These are phyloP conservation scores for Galendromus occidentalis DNA, from an alignment of 1,140 invertebrate species.

Conservation along the genomic window DNA sequence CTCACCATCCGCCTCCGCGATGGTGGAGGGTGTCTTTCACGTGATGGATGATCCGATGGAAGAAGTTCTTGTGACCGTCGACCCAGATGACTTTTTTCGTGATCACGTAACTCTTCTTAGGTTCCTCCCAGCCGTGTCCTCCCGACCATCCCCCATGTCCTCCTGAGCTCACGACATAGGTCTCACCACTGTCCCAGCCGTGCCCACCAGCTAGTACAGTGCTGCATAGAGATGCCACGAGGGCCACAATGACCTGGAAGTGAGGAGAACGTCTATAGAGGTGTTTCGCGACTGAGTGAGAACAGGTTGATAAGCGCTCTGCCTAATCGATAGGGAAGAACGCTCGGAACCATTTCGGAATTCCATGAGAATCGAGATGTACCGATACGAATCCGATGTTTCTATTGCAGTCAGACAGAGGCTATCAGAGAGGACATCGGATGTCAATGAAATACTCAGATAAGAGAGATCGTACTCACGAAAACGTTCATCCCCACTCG, in stretches of 20 bases:
- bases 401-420: too few species aligned
- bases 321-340: too few species aligned
- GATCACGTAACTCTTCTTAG: neutral
- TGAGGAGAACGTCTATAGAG: too few species aligned
- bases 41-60: neutral
- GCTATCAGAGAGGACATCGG: too few species aligned
- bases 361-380: too few species aligned
- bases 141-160: neutral
- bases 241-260: neutral
- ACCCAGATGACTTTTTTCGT: neutral
- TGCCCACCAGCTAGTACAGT: neutral
- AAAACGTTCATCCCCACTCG: too few species aligned
- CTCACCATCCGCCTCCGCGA: neutral
- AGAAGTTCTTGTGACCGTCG: neutral
- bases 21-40: neutral
- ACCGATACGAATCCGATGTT: too few species aligned
- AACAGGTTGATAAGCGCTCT: too few species aligned
- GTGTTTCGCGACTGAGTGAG: neutral
- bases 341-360: too few species aligned
- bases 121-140: neutral
- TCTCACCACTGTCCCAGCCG: neutral
- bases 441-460: too few species aligned
- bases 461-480: too few species aligned
- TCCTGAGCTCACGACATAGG: neutral
- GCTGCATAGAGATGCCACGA: neutral